phyloP scores from a whole-genome alignment of 2,888 invertebrate species.

The Uropetala carovei region DNA sequence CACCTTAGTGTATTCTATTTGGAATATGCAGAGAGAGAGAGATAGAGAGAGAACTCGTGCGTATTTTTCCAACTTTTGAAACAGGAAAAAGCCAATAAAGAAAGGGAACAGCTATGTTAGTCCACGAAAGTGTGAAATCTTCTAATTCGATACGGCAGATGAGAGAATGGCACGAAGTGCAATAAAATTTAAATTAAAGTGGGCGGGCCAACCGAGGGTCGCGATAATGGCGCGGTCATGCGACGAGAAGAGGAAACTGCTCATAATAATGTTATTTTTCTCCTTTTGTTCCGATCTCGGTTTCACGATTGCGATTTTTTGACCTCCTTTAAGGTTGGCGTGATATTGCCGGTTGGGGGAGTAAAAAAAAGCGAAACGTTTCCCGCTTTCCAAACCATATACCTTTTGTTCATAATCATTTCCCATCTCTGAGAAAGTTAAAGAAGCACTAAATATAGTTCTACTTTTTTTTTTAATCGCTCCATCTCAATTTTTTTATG shows the following conservation, averaged over 20 bases:
- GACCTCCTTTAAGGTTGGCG: slow-evolving; percentile 33
- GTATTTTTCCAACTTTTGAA: too few species aligned
- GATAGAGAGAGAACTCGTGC: too few species aligned
- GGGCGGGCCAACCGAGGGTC: slow-evolving; percentile 10
- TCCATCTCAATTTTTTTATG: slow-evolving; percentile 30
- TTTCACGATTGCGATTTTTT: background rate
- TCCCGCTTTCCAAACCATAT: slow-evolving; percentile 40
- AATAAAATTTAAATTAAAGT: slow-evolving; percentile 45
- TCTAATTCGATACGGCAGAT: background rate
- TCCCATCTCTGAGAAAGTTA: slow-evolving; percentile 27
- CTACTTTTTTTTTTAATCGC: slow-evolving; percentile 30
- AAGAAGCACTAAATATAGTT: slow-evolving; percentile 28
- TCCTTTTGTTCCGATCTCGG: background rate
- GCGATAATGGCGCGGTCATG: background rate
- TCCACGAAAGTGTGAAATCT: background rate
- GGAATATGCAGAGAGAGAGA: too few species aligned
- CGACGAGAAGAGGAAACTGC: slow-evolving; percentile 48
- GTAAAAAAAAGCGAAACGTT: slow-evolving; percentile 44
- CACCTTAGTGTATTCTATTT: too few species aligned
- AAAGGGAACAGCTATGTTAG: background rate
- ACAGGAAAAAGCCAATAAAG: too few species aligned
- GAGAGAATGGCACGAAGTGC: background rate
- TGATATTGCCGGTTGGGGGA: background rate
- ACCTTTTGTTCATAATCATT: slow-evolving; percentile 20
- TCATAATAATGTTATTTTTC: slow-evolving; percentile 19